Conservation (phyloP, 2,797 vertebrate species). For the Valencia hispanica region DNA sequence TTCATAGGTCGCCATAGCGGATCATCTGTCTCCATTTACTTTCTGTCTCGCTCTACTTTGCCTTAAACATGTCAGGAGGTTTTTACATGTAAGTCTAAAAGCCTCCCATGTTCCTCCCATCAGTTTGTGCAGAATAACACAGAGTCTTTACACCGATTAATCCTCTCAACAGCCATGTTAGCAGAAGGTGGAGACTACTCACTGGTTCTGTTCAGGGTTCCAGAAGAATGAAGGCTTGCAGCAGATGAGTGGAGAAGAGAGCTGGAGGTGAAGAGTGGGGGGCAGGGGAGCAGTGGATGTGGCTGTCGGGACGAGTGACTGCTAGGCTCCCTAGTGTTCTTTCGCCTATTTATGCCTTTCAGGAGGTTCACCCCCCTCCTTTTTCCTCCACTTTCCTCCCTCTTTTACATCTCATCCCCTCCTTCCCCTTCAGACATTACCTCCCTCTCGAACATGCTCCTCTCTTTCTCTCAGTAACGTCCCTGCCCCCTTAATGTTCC, state of each 20-base stretch:
- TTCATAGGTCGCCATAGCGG: neutral
- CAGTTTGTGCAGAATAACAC: constrained; percentile 3
- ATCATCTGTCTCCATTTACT: neutral
- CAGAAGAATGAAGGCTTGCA: constrained; percentile 67
- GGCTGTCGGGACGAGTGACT: constrained; percentile 87
- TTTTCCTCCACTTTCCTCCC: constrained; percentile 23
- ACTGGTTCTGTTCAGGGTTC: constrained; percentile 74
- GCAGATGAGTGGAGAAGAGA: constrained; percentile 66
- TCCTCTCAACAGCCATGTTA: constrained; percentile 2
- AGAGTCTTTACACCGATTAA: neutral
- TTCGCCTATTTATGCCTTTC: constrained; percentile 89
- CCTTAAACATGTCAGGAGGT: neutral
- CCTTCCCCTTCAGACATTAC: constrained; percentile 43
- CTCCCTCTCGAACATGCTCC: constrained; percentile 36
- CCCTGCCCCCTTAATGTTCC: constrained; percentile 60
- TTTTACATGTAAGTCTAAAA: constrained; percentile 11
- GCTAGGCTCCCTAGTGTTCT: constrained; percentile 77
- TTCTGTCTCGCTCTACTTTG: neutral
- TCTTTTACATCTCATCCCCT: constrained; percentile 8
- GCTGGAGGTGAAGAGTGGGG: constrained; percentile 67
- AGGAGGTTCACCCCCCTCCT: constrained; percentile 78
- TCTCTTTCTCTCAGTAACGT: constrained; percentile 45
- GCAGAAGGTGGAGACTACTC: constrained; percentile 74
- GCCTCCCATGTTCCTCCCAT: neutral
- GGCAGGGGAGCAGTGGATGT: constrained; percentile 77